phyloP scores from a whole-genome alignment of 2,888 invertebrate genomes.

The Ennomos erosarius region DNA sequence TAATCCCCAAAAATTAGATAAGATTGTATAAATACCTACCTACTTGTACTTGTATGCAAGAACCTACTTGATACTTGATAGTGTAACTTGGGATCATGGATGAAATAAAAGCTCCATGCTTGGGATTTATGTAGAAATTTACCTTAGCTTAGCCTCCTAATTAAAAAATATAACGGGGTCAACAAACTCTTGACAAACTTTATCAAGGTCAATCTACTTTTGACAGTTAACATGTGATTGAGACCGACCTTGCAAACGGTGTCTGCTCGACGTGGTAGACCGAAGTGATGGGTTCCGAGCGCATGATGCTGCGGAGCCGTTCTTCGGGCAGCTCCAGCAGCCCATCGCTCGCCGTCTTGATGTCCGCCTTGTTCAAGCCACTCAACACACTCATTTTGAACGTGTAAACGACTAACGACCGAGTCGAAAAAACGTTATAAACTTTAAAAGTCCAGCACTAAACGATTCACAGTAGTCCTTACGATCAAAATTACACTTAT shows the following conservation, averaged over 20 bases:
- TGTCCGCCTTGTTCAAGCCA: slow-evolving; percentile 84
- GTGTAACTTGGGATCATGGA: too few relatives aligned
- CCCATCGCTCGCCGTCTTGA: slow-evolving; percentile 88
- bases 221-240: slow-evolving; percentile 38
- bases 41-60: too few relatives aligned
- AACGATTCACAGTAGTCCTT: slow-evolving; percentile 81
- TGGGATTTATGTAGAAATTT: slow-evolving; percentile 12
- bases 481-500: slow-evolving; percentile 81
- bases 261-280: slow-evolving; percentile 93
- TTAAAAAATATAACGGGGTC: slow-evolving; percentile 34
- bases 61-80: too few relatives aligned
- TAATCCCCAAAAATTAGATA: too few relatives aligned
- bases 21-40: too few relatives aligned
- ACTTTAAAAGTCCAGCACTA: slow-evolving; percentile 71
- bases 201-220: slow-evolving; percentile 40
- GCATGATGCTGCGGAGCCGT: slow-evolving; percentile 88
- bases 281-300: slow-evolving; percentile 90
- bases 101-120: too few relatives aligned
- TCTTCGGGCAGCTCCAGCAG: slow-evolving; percentile 90
- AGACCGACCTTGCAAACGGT: slow-evolving; percentile 92
- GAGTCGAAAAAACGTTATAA: slow-evolving; percentile 68
- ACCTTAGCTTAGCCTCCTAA: not conserved
- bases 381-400: slow-evolving; percentile 83
- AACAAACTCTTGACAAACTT: slow-evolving; percentile 39
- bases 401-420: slow-evolving; percentile 78